Base-by-base conservation (phyloP, 2,888 invertebrate genomes). In the Frankliniella intonsa region DNA sequence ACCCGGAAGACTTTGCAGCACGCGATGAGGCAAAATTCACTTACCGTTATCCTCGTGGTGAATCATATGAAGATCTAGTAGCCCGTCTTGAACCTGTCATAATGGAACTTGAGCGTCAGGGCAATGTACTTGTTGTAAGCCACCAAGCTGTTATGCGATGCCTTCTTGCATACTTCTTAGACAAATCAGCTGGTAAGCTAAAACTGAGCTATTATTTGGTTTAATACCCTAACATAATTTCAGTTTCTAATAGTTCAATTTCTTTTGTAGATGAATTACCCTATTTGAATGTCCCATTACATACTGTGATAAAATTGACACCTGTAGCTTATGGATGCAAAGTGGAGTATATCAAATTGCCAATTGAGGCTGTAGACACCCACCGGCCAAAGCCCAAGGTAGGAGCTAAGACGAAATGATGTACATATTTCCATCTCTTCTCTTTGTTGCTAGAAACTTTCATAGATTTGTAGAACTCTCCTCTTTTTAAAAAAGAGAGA, bases 281-380 rank as follows among this genome's bases (percentile, higher is more conserved):
- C 8, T 97, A 97, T 88, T 90, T 97, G 82, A 92, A 94, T 89
- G 97, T 97, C 85, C 97, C 97, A 11, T 90, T 97, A 83, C 99
- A 99, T 89, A 96, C 97, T 81, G 94, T 99, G 85, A 97, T 99
- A 87, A 98, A 98, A 89, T 89, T 99, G 87, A 99, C 98, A 27
- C 99, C 99, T 5, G 96, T 98, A 55, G 99, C 99, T 62, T 99
- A 99, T 88, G 99, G 99, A 76, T 99, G 99, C 88, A 94, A 97
- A 86, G 95, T 98, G 87, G 98, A 99, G 87, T 94, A 97, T 89
- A 95, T 99, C 87, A 92, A 93, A 87, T 91, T 99, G 85, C 94
- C 96, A 76, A 94, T 99, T 82, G 94, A 94, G 83, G 98, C 98
- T 84, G 99, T 99, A 83, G 96, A 99, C 89, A 99, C 99, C 81